Evolutionary conservation across 2,113 vertebrate genomes (phyloP), one percentile per base, ranked within the genome.

Genomic region (Terrapene triunguis): DNA sequence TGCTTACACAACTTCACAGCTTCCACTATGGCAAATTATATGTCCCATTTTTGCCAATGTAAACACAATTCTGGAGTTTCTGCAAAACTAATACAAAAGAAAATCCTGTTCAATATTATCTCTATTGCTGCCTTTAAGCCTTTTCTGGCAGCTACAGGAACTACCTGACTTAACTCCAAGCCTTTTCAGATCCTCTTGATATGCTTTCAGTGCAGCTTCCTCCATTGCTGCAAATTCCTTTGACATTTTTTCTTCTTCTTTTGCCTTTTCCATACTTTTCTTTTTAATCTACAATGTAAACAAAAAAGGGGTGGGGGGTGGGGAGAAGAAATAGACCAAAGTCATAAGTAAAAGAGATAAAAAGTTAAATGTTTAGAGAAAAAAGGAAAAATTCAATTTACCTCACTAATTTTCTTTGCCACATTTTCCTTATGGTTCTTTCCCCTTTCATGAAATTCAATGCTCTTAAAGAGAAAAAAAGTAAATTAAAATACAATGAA

Each of bases 361-460:
- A 96, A 53, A 95, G 80, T 65, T 81, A 90, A 59, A 79, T 4
- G 78, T 79, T 93, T 4, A 25, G 89, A 79, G 82, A 96, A 97
- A 95, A 57, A 92, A 96, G 88, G 72, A 89, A 90, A 89, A 81
- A 93, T 90, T 74, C 76, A n/a, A 92, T 90, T 98, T 98, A 99
- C 99, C 99, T 99, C 99, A 93, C 99, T 98, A 96, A 99, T 99
- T 98, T 99, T 99, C 94, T 99, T 99, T 80, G 99, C 98, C 96
- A 99, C 99, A 99, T 99, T 99, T 98, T 99, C 99, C 95, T 99
- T 99, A 98, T 99, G 99, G 94, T 99, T 99, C 97, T 99, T 99
- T 81, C 99, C 99, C 97, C 99, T 98, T 98, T 99, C 99, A 78
- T 99, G 99, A 97, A 99, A 99, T 29, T 99, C 99, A 91, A 99